A percentile compares a stretch with the other conserved stretches of the same genome.
These are phyloP conservation scores for Gallinago undulata DNA, from an alignment of 2,113 vertebrate genomes.

Conservation along the genomic window DNA sequence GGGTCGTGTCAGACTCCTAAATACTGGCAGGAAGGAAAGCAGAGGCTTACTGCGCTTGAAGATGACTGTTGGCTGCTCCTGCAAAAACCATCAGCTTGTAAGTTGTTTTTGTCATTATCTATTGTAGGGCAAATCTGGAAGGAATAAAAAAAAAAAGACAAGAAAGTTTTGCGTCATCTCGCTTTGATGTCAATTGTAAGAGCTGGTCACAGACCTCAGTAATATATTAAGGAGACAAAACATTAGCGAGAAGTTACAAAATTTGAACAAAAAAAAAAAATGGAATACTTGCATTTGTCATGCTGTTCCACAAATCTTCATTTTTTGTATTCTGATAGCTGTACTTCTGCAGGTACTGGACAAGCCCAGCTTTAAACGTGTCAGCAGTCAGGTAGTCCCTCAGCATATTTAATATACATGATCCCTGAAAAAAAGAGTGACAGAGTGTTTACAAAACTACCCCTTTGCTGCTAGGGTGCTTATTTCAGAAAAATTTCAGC, in stretches of 20 bases:
- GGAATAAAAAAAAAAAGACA: not conserved
- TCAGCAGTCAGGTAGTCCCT: slow-evolving; percentile 84
- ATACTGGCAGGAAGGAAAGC: too few species aligned
- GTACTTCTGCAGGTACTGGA: slow-evolving; percentile 83
- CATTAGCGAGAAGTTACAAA: not conserved
- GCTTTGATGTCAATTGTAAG: not conserved
- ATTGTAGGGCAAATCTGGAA: not conserved
- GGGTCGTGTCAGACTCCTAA: too few species aligned
- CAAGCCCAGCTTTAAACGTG: slow-evolving; percentile 83
- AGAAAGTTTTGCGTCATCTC: not conserved
- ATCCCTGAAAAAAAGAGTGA: slow-evolving; percentile 76
- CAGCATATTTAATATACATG: slow-evolving; percentile 91
- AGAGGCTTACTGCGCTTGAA: too few species aligned
- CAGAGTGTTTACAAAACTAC: not conserved
- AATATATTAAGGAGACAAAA: not conserved
- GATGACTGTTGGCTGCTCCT: too few species aligned
- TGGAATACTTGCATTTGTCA: slow-evolving; percentile 79
- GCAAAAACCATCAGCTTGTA: too few species aligned
- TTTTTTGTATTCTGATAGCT: slow-evolving; percentile 89
- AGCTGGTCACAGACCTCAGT: not conserved
- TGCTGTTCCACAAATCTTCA: slow-evolving; percentile 87
- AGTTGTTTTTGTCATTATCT: too few species aligned
- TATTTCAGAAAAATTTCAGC: not conserved
- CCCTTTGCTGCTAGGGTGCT: not conserved
- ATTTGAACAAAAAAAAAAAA: not conserved